Percentiles rank a stretch among this genome's conserved stretches.
phyloP scores from a whole-genome alignment of 2,113 vertebrate species.

The Bucco capensis region DNA sequence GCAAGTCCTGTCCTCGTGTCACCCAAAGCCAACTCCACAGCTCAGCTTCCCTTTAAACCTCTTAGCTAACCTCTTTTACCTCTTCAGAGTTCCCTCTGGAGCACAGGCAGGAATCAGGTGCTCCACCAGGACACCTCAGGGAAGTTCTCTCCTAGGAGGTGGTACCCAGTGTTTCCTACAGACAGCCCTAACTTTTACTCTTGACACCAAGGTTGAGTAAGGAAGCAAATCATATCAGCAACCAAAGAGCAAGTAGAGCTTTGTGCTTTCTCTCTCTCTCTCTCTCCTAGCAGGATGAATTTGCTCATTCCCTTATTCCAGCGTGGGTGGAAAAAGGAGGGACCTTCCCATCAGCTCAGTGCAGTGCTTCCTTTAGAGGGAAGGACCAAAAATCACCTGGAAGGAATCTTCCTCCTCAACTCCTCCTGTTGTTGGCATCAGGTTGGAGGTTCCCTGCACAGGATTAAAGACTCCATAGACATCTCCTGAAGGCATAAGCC shows the following conservation, averaged over 20 bases:
- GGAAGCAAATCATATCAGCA: neutral
- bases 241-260: neutral
- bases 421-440: neutral
- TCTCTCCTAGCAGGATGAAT: neutral
- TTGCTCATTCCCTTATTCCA: constrained; percentile 19
- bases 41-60: constrained; percentile 9
- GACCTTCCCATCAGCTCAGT: neutral
- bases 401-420: neutral
- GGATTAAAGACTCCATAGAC: neutral
- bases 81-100: neutral
- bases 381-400: neutral
- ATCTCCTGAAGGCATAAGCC: neutral
- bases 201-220: neutral
- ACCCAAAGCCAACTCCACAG: neutral
- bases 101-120: neutral
- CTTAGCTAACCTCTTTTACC: constrained; percentile 3
- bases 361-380: neutral
- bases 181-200: neutral
- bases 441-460: neutral
- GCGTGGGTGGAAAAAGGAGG: neutral
- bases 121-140: neutral
- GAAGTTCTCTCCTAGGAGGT: neutral
- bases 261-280: neutral
- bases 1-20: neutral
- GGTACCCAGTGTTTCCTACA: neutral